Evolutionary conservation across 53 echinoderm and acorn worm genomes (phyloP).

Genomic region (Patiria pectinifera): DNA sequence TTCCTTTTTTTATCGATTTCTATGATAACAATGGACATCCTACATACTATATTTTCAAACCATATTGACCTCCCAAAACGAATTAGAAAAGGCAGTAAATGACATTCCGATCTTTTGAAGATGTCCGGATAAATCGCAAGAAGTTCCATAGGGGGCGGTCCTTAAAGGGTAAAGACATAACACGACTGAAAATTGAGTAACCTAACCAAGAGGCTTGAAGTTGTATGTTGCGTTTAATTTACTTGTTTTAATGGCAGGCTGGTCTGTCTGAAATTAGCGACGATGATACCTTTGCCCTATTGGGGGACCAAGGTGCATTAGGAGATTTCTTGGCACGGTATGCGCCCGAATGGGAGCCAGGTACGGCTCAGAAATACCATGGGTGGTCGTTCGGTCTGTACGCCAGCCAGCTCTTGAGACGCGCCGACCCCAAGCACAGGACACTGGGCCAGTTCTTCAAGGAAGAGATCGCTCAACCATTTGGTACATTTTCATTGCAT

Average conservation of each 20-base stretch:
- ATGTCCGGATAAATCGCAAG: too few species aligned
- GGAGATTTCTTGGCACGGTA: slow-evolving; percentile 64
- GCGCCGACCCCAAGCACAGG: slow-evolving; percentile 77
- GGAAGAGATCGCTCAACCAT: slow-evolving; percentile 83
- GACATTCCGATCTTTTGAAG: too few species aligned
- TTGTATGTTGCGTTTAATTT: slow-evolving; percentile 43
- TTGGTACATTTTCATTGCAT: slow-evolving; percentile 52
- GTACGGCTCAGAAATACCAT: slow-evolving; percentile 83
- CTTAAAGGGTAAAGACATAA: too few species aligned
- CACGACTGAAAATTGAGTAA: too few species aligned
- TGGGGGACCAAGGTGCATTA: slow-evolving; percentile 31
- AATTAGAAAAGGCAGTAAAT: too few species aligned
- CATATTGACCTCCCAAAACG: too few species aligned
- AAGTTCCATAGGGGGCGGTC: too few species aligned
- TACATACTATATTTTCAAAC: too few species aligned
- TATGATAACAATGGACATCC: too few species aligned
- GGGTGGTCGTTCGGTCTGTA: slow-evolving; percentile 62
- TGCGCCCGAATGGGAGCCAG: slow-evolving; percentile 79
- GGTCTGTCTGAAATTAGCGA: slow-evolving; percentile 22
- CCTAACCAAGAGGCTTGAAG: too few species aligned
- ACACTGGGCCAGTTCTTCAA: slow-evolving; percentile 84
- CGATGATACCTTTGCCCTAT: neutral
- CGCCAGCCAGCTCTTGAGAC: slow-evolving; percentile 65
- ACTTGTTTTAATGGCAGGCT: slow-evolving; percentile 57
- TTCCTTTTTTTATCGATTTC: too few species aligned